Conservation (phyloP, 2,888 invertebrate species). For the Xanthorhoe spadicearia region DNA sequence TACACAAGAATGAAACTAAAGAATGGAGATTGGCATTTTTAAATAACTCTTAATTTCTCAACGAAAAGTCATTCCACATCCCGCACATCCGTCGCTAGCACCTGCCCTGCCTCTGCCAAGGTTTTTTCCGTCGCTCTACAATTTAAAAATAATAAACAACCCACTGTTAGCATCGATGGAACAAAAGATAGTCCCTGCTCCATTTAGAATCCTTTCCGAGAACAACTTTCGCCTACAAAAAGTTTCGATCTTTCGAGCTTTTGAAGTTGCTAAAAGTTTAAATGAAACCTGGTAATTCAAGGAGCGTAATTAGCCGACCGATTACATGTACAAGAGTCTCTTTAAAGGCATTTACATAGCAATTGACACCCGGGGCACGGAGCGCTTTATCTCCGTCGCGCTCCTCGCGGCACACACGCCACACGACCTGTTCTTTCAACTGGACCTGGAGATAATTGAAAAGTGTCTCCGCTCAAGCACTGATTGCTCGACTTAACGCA, state of each 20-base stretch:
- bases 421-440: slow-evolving; percentile 60
- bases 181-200: slow-evolving; percentile 34
- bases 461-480: slow-evolving; percentile 48
- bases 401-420: slow-evolving; percentile 30
- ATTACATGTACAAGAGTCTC: slow-evolving; percentile 53
- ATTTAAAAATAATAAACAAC: slow-evolving; percentile 30
- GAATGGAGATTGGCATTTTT: slow-evolving; percentile 49
- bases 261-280: slow-evolving; percentile 34
- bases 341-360: slow-evolving; percentile 61
- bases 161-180: slow-evolving; percentile 35
- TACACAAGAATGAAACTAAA: slow-evolving; percentile 37
- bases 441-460: slow-evolving; percentile 59
- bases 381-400: slow-evolving; percentile 41
- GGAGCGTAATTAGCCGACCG: slow-evolving; percentile 56
- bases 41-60: slow-evolving; percentile 43
- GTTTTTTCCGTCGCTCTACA: slow-evolving; percentile 59
- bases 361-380: slow-evolving; percentile 67
- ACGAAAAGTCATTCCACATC: slow-evolving; percentile 60
- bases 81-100: slow-evolving; percentile 69
- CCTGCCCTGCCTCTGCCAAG: slow-evolving; percentile 65
- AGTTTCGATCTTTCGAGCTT: slow-evolving; percentile 35
- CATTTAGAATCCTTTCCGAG: slow-evolving; percentile 48
- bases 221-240: slow-evolving; percentile 42
- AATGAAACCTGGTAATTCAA: slow-evolving; percentile 51
- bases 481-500: slow-evolving; percentile 45